phyloP scores from a whole-genome alignment of 2,797 vertebrate genomes.

The Sebastes minor region DNA sequence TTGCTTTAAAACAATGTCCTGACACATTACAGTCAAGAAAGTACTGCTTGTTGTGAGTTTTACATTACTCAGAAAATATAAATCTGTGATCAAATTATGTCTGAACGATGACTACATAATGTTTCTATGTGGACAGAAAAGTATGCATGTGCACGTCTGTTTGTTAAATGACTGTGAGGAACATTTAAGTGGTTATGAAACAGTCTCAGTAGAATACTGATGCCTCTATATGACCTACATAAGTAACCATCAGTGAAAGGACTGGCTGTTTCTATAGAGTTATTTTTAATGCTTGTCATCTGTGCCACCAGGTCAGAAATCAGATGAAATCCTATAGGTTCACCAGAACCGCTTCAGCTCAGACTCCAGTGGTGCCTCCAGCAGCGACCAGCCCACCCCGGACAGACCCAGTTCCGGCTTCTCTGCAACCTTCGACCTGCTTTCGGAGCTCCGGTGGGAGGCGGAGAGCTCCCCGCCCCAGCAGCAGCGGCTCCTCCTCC shows the following conservation, averaged over 20 bases:
- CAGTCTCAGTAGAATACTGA: neutral
- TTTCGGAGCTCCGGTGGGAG: no score
- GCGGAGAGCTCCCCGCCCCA: no score
- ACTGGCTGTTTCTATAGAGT: neutral
- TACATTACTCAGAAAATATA: neutral
- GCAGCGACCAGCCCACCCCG: no score
- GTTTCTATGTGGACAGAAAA: neutral
- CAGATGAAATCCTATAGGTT: neutral
- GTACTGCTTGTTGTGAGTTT: neutral
- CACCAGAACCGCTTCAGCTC: neutral
- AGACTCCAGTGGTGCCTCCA: neutral
- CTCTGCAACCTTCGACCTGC: no score
- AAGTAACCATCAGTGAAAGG: neutral
- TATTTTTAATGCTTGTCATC: neutral
- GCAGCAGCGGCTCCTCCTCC: neutral
- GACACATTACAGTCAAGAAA: neutral
- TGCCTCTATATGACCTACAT: neutral
- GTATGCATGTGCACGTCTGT: neutral
- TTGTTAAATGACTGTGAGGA: neutral
- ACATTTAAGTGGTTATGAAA: neutral
- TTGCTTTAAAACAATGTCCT: neutral
- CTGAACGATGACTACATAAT: neutral
- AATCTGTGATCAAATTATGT: neutral
- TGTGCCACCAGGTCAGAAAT: neutral
- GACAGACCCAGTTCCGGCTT: no score